These are phyloP conservation scores for Ciconia maguari DNA, from an alignment of 2,113 vertebrate genomes.

Conservation along the genomic window DNA sequence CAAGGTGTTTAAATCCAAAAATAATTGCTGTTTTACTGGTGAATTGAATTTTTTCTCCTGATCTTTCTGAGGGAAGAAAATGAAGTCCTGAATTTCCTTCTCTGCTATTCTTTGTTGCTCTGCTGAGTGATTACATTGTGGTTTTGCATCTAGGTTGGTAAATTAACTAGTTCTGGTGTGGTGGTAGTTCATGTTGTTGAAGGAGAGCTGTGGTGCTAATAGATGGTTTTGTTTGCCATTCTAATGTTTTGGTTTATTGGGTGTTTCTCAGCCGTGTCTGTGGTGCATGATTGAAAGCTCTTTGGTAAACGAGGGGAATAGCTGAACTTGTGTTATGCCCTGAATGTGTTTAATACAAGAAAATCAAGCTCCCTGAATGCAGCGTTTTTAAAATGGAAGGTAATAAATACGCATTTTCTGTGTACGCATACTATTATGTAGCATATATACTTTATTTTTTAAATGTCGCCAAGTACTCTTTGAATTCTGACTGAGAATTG, in stretches of 20 bases:
- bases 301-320: neutral
- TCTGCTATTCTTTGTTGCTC: slow-evolving; percentile 11
- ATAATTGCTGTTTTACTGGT: neutral
- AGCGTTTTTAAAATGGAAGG: neutral
- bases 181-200: slow-evolving; percentile 20
- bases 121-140: slow-evolving; percentile 2
- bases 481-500: neutral
- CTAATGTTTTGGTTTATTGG: neutral
- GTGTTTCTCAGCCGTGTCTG: slow-evolving; percentile 15
- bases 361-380: neutral
- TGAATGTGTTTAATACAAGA: neutral
- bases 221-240: slow-evolving; percentile 12
- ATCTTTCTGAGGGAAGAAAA: neutral
- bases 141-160: neutral
- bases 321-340: neutral
- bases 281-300: slow-evolving; percentile 3
- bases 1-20: neutral
- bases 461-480: neutral
- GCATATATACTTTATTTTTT: neutral
- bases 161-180: slow-evolving; percentile 20
- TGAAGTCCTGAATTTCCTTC: neutral
- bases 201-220: neutral
- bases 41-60: slow-evolving; percentile 1
- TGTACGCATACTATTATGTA: neutral
- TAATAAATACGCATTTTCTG: neutral